Conservation (phyloP, 2,797 vertebrate genomes). For the Neopelma chrysocephalum region DNA sequence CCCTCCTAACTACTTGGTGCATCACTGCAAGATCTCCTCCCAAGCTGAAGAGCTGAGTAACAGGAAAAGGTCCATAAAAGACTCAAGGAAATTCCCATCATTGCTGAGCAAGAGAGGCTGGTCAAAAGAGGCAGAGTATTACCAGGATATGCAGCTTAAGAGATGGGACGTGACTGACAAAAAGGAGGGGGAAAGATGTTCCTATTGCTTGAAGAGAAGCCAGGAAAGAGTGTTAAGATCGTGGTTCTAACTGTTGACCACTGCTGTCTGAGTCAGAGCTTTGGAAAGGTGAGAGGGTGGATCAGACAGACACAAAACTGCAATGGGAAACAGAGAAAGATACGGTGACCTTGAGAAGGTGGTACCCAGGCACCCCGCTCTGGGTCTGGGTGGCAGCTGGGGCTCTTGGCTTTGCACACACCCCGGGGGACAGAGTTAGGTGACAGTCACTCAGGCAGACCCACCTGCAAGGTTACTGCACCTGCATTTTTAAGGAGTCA, state of each 20-base stretch:
- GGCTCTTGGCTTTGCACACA: neutral
- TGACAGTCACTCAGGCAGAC: neutral
- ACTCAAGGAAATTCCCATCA: neutral
- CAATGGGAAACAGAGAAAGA: neutral
- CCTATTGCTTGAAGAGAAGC: neutral
- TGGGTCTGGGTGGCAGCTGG: neutral
- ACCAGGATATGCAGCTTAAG: neutral
- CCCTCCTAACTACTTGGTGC: neutral
- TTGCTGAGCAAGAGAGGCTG: neutral
- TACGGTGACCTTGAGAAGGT: accelerated
- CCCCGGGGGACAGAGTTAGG: accelerated
- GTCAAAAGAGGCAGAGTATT: neutral
- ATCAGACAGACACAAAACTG: neutral
- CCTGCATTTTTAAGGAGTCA: neutral
- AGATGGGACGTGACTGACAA: neutral
- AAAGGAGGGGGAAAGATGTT: neutral
- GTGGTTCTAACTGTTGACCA: neutral
- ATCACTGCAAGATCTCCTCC: neutral
- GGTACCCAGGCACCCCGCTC: neutral
- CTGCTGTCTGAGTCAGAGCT: neutral
- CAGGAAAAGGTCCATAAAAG: neutral
- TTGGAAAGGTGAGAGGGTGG: neutral
- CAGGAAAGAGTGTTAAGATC: accelerated
- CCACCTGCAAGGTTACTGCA: neutral
- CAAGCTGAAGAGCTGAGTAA: neutral